Base-by-base conservation (phyloP, 1,140 invertebrate species). In the Belonocnema kinseyi region DNA sequence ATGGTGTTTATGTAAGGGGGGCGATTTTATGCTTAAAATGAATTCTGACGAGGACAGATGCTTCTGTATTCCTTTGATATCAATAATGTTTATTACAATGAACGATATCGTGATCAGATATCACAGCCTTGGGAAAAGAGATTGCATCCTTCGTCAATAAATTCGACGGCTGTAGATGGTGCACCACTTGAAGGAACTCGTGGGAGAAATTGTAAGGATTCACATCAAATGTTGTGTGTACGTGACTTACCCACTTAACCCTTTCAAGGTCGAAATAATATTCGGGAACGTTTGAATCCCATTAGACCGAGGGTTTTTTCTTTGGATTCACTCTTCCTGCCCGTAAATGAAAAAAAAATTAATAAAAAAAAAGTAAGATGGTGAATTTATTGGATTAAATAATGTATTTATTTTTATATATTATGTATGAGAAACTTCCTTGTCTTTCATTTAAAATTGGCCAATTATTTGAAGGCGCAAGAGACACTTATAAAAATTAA, bases 151-250 rank as follows among this genome's bases (percentile, higher is more conserved):
- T 81, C 79, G 77, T 76, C 74, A 83, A 88, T 89, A 89, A 88
- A 88, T 88, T 87, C 80, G 78, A 87, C 66, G 78, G 51, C 33
- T 76, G 81, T 85, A 88, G 85, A 88, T 74, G 85, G 72, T 75
- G 80, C 72, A 75, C 82, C 86, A 88, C 85, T 88, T 87, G 73
- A 77, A 74, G 74, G 78, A 78, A 81, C 81, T 79, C 78, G 79
- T 78, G 79, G 77, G 53, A 74, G 75, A 78, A 75, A 73, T 54
- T 12, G 76, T 66, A 7, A 14, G 21, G 33, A 71, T 77, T 33
- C 72, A 54, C 71, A 21, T 56, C 73, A 16, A 13, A 56, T 50
- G 74, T 72, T 73, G 77, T 72, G 72, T 80, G 70, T 75, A 61
- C 26, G 74, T 66, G 50, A 33, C 46, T 73, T 77, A n/a, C 50